phyloP scores from a whole-genome alignment of 2,888 invertebrate genomes.

The Cerastis rubricosa region DNA sequence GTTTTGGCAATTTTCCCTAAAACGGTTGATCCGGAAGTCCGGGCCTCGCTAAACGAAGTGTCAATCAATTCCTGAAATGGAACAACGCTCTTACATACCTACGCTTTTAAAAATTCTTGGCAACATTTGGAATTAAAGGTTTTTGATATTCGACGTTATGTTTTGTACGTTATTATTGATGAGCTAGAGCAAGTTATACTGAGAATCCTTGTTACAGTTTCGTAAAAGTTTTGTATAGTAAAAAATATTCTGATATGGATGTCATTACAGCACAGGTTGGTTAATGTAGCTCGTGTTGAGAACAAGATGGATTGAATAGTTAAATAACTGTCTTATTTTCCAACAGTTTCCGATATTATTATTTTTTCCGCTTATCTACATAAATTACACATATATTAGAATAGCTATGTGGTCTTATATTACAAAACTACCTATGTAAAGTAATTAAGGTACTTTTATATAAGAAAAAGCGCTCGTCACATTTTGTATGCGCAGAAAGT shows the following conservation, averaged over 20 bases:
- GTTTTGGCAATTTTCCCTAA: slow-evolving; percentile 47
- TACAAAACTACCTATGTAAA: background rate
- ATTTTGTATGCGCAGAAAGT: slow-evolving; percentile 41
- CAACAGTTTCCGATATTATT: too few relatives aligned
- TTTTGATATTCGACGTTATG: slow-evolving; percentile 1
- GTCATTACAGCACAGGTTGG: background rate
- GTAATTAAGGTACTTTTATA: background rate
- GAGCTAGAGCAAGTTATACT: background rate
- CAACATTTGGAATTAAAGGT: slow-evolving; percentile 7
- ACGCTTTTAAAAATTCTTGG: slow-evolving; percentile 13
- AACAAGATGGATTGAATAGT: background rate
- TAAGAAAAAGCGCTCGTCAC: slow-evolving; percentile 21
- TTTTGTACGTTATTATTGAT: slow-evolving; percentile 37
- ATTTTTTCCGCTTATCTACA: background rate
- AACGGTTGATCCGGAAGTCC: slow-evolving; percentile 31
- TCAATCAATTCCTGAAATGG: slow-evolving; percentile 60
- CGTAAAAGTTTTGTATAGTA: background rate
- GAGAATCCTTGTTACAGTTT: background rate
- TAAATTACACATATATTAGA: background rate
- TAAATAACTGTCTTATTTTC: background rate
- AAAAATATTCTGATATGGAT: background rate
- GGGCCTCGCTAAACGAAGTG: slow-evolving; percentile 55
- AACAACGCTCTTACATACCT: slow-evolving; percentile 20
- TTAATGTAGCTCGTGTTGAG: background rate
- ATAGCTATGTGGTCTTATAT: background rate